Evolutionary conservation across 2,797 vertebrate genomes (phyloP), one percentile per base, ranked within the genome.

Genomic region (Hoplostethus atlanticus): DNA sequence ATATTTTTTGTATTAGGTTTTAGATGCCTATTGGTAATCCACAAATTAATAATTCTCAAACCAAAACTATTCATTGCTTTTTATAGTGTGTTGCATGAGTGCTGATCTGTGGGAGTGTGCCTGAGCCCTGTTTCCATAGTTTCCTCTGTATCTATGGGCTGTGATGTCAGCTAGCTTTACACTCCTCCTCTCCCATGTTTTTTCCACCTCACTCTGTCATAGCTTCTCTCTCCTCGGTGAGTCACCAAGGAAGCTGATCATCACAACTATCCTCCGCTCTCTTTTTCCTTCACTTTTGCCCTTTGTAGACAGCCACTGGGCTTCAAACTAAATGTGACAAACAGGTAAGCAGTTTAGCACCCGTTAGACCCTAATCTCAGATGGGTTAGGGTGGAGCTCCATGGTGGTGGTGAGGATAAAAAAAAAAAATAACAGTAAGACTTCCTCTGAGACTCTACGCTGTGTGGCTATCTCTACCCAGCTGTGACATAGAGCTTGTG

Each of bases 81-180:
- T 50, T 17, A 10, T 57, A 55, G 17, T 47, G 36, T 15, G 57
- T 36, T 36, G 2, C 69, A 76, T 63, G 72, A 86, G 64, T 57
- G 25, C 72, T 36, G 44, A 50, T 68, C 63, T 17, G 34, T 64
- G 55, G 34, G 34, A 63, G 66, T 53, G 64, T 79, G 81, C 64
- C 28, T 56, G 75, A 80, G 76, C 72, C 62, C 44, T 60, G 88
- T 91, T 91, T 85, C 90, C 87, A 92, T 91, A 83, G 87, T 90
- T 91, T 83, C 87, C 67, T 61, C 11, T 3, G 5, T 80, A 36
- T 36, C 58, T 10, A 44, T 15, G 55, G 66, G 53, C 28, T 78
- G 77, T 83, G 80, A 84, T 68, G 87, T 88, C 85, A 87, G 10
- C 64, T 52, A 60, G 44, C 36, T 57, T 52, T 73, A 48, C 61